Conservation (phyloP, 2,888 invertebrate species). For the Candidula unifasciata region DNA sequence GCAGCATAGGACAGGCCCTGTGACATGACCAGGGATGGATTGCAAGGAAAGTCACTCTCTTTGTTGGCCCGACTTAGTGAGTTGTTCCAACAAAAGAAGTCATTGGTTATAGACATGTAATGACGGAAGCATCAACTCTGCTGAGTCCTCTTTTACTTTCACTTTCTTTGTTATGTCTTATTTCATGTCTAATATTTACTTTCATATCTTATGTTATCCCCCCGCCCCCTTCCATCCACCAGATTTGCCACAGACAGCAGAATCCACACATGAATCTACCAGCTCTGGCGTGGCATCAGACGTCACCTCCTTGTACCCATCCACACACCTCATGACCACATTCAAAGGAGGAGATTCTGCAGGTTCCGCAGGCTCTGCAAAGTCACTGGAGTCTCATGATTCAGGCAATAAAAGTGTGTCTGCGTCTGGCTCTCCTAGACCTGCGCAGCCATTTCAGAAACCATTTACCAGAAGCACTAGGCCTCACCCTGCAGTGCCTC, state of each 20-base stretch:
- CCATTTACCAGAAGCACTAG: slow-evolving; percentile 51
- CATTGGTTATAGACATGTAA: too few relatives aligned
- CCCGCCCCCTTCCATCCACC: slow-evolving; percentile 34
- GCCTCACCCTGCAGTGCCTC: slow-evolving; percentile 23
- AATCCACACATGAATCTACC: slow-evolving; percentile 74
- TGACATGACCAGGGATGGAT: too few relatives aligned
- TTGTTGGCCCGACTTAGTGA: too few relatives aligned
- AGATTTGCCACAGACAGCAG: slow-evolving; percentile 56
- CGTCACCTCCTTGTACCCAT: slow-evolving; percentile 62
- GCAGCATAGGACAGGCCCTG: too few relatives aligned
- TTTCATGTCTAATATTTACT: too few relatives aligned
- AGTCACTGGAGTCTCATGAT: slow-evolving; percentile 57
- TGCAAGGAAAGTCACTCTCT: too few relatives aligned
- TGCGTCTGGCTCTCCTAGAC: slow-evolving; percentile 58
- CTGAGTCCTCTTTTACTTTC: too few relatives aligned
- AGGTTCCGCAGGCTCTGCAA: slow-evolving; percentile 55
- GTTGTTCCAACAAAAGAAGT: too few relatives aligned
- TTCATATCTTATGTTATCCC: too few relatives aligned
- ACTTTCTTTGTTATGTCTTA: too few relatives aligned
- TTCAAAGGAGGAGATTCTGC: slow-evolving; percentile 64
- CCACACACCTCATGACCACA: slow-evolving; percentile 61
- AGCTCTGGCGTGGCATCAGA: slow-evolving; percentile 77
- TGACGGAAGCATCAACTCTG: too few relatives aligned
- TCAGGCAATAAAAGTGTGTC: slow-evolving; percentile 57
- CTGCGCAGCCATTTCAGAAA: slow-evolving; percentile 54